phyloP scores from a whole-genome alignment of 92 coral and sea anemone species.

The Zoanthus solanderi region DNA sequence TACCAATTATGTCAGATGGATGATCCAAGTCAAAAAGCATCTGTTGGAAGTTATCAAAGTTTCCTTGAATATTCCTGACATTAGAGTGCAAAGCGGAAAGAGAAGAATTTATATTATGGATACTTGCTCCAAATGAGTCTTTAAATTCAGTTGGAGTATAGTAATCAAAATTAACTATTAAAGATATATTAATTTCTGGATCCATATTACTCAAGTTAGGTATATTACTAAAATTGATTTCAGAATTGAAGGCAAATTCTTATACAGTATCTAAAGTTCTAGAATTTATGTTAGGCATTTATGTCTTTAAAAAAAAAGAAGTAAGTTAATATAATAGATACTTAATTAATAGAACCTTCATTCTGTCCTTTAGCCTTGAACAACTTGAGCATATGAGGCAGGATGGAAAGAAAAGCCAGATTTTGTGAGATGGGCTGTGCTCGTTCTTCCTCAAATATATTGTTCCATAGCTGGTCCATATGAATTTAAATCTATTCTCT shows the following conservation, averaged over 20 bases:
- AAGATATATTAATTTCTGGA: not conserved
- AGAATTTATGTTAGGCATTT: not conserved
- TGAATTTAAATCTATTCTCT: not conserved
- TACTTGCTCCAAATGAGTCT: not conserved
- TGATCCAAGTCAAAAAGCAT: constrained; percentile 4
- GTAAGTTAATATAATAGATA: not conserved
- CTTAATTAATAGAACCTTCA: not conserved
- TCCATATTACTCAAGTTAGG: not conserved
- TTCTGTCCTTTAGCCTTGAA: not conserved
- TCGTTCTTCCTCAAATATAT: not conserved
- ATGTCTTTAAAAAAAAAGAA: not conserved
- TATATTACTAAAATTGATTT: not conserved
- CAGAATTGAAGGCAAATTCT: not conserved
- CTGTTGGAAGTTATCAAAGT: not conserved
- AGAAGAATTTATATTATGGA: not conserved
- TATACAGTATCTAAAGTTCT: not conserved
- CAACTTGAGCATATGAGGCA: too few relatives aligned
- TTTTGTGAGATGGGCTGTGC: not conserved
- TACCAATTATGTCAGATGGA: constrained; percentile 1
- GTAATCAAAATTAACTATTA: constrained; percentile 12
- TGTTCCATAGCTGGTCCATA: not conserved
- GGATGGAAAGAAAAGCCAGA: not conserved
- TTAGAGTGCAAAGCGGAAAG: constrained; percentile 13
- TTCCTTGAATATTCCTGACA: not conserved
- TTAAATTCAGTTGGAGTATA: not conserved